These are phyloP conservation scores for Eupithecia pulchellata DNA, from an alignment of 2,888 invertebrate species.

Conservation along the genomic window DNA sequence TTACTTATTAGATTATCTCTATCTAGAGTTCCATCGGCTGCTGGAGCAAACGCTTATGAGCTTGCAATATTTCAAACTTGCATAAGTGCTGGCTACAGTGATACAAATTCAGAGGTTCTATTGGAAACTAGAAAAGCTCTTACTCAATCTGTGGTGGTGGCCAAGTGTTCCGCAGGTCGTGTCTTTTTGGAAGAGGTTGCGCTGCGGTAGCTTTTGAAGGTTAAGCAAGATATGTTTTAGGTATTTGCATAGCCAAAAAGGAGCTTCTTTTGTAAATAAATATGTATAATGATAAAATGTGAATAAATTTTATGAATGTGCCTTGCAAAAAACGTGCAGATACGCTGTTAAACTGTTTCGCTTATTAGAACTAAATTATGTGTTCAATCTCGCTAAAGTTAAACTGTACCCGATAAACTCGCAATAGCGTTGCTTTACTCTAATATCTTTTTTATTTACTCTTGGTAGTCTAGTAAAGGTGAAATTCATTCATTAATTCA, in stretches of 20 bases:
- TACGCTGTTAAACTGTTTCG: not conserved
- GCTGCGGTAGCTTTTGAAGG: not conserved
- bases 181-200: not conserved
- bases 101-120: slow-evolving; percentile 17
- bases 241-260: not conserved
- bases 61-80: slow-evolving; percentile 77
- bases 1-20: slow-evolving; percentile 84
- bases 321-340: not conserved
- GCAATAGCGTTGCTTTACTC: not conserved
- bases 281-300: too few relatives aligned
- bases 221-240: not conserved
- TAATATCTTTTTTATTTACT: too few relatives aligned
- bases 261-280: too few relatives aligned
- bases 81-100: slow-evolving; percentile 29
- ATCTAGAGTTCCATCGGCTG: slow-evolving; percentile 77
- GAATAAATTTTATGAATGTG: not conserved
- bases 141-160: not conserved
- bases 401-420: not conserved
- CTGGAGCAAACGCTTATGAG: slow-evolving; percentile 68
- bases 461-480: too few relatives aligned
- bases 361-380: not conserved
- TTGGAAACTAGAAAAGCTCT: not conserved
- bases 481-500: too few relatives aligned
- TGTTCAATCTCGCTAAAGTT: not conserved
- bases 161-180: not conserved